These are phyloP conservation scores for Pseudobourletiella spinata DNA, from an alignment of 1,140 invertebrate species.

Conservation along the genomic window DNA sequence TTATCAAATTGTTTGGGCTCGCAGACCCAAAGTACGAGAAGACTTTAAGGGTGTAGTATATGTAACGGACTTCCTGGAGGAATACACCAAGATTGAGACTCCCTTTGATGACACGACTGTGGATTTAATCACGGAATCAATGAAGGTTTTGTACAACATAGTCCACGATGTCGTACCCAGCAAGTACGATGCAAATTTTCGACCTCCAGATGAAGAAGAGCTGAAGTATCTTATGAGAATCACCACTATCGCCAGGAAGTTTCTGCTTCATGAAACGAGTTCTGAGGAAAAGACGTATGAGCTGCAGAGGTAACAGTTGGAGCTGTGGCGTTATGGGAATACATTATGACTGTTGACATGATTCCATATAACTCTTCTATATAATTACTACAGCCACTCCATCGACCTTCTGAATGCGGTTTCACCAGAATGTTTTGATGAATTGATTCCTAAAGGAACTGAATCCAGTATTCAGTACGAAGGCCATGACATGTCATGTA, in stretches of 20 bases:
- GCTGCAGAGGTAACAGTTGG: conserved; percentile 62
- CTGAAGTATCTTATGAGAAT: conserved; percentile 55
- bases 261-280: conserved; percentile 56
- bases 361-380: too few species aligned
- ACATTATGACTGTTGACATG: too few species aligned
- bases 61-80: conserved; percentile 68
- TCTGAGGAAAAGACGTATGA: conserved; percentile 56
- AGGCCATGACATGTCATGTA: conserved; percentile 59
- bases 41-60: conserved; percentile 70
- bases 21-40: conserved; percentile 57
- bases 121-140: conserved; percentile 66
- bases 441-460: conserved; percentile 42
- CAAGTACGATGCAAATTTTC: conserved; percentile 29
- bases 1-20: conserved; percentile 20
- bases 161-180: conserved; percentile 49
- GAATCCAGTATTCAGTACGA: conserved; percentile 43
- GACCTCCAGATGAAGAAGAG: conserved; percentile 52
- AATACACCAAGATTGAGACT: conserved; percentile 51
- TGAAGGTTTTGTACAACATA: conserved; percentile 85
- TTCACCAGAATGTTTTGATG: conserved; percentile 47
- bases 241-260: conserved; percentile 32
- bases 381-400: conserved; percentile 48
- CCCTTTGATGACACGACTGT: conserved; percentile 39
- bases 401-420: conserved; percentile 52
- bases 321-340: too few species aligned